Evolutionary conservation across 2,888 invertebrate species (phyloP), one percentile per base, ranked within the genome.

Genomic region (Ochropacha duplaris): DNA sequence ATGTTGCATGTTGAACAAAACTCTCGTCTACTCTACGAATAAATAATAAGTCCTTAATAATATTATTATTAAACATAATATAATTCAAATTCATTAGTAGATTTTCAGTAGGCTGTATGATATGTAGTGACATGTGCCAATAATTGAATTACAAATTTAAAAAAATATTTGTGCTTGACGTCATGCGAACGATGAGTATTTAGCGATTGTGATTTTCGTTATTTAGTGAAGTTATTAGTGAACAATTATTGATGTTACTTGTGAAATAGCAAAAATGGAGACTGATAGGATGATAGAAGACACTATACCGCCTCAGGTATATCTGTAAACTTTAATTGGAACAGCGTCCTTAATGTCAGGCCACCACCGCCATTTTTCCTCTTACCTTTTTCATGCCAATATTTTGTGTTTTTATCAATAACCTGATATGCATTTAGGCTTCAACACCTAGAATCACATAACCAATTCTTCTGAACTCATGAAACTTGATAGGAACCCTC

Each of bases 231-330:
- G 86, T 84, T 84, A 74, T 78, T 74, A 81, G 83, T 87, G 84
- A 78, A 90, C 79, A 78, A 76, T 74, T 81, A 87, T 92, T 90
- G 79, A 91, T 92, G 93, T 88, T 86, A 84, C 86, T 89, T 83
- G 90, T 91, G 91, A 89, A 88, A 95, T 96, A 95, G 94, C 95
- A 94, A 96, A 96, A 95, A 97, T 97, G 97, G 97, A 97, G 95
- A 97, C 96, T 93, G 97, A 97, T 94, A 96, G 96, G 95, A 95
- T 96, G 92, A 96, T 96, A 94, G 97, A 97, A 94, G 97, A 97
- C 65, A 87, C 88, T 65, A 84, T 88, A 80, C 87, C 89, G 71
- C 89, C 90, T 60, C 91, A 92, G 92, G 92, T 92, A 86, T 61
- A 69, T 49, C 60, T 62, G 58, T 59, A 76, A 87, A 80, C 64